These are phyloP conservation scores for Prorops nasuta DNA, from an alignment of 1,140 invertebrate genomes.

Conservation along the genomic window DNA sequence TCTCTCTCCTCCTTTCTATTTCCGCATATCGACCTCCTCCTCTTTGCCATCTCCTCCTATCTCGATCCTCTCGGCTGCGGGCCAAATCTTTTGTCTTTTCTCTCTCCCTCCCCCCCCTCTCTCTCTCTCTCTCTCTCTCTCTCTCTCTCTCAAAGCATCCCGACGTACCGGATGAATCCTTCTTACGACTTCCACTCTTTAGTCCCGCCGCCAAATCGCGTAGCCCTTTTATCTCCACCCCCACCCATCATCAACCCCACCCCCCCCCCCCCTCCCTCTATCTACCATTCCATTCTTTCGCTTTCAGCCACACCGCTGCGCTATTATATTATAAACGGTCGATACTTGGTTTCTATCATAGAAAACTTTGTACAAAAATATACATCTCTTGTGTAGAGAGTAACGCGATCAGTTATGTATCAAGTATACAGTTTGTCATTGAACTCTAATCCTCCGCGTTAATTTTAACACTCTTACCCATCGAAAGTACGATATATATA, in stretches of 20 bases:
- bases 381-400: too few relatives aligned
- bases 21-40: conserved; percentile 10
- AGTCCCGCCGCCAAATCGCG: conserved; percentile 34
- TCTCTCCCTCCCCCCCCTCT: conserved; percentile 17
- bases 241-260: conserved; percentile 28
- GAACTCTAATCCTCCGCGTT: too few relatives aligned
- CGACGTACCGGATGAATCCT: conserved; percentile 19
- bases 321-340: too few relatives aligned
- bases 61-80: too few relatives aligned
- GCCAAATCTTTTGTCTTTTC: conserved; percentile 6
- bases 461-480: too few relatives aligned
- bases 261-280: conserved; percentile 2
- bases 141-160: conserved; percentile 20
- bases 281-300: background rate
- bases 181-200: conserved; percentile 40
- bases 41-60: conserved; percentile 12
- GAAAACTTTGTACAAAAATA: too few relatives aligned
- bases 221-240: conserved; percentile 41
- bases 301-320: too few relatives aligned
- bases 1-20: conserved; percentile 9
- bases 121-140: conserved; percentile 14
- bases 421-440: too few relatives aligned
- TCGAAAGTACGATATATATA: too few relatives aligned
- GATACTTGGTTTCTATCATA: too few relatives aligned
- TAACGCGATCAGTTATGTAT: too few relatives aligned